Evolutionary conservation across 2,113 vertebrate genomes (phyloP), one percentile per base, ranked within the genome.

Genomic region (Numida meleagris): DNA sequence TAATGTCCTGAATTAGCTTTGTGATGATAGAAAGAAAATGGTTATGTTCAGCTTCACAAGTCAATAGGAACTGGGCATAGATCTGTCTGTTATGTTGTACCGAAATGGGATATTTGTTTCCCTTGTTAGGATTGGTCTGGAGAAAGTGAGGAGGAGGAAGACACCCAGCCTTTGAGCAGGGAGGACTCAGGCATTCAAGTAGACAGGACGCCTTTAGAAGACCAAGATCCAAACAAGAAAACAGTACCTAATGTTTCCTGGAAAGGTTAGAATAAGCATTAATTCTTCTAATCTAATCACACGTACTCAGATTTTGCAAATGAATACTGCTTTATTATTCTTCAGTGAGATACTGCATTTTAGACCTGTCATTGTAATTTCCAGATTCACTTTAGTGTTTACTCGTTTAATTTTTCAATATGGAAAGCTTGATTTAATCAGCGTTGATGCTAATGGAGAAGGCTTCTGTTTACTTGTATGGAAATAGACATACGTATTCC

Each of bases 151-250:
- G 98, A 98, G n/a, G 98, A 98, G 3, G 99, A 99, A 4, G 98
- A 99, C 88, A 95, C 98, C 51, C 98, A 99, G 93, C 98, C 98
- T 62, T 97, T 99, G 75, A 99, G 99, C 97, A 98, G 99, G 78
- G 99, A 99, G 85, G 99, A 99, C 96, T 99, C 99, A 13, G 99
- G 99, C 68, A 99, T 99, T 96, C 99, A 99, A 78, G 97, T 99
- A 73, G 99, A 99, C 96, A 98, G 98, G 77, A 99, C 99, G 5
- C 99, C 99, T 2, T 98, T 98, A 91, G 99, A 99, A 92, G 99
- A 99, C 67, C 98, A 98, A 74, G 98, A 99, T 73, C 96, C 97
- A 66, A 97, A 94, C 83, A 98, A 98, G 96, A 99, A 99, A 77
- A 86, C 96, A 2, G 98, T 98, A 10, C 96, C 95, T 84, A 94